Conservation (phyloP, 2,888 invertebrate genomes). For the Plutella xylostella region DNA sequence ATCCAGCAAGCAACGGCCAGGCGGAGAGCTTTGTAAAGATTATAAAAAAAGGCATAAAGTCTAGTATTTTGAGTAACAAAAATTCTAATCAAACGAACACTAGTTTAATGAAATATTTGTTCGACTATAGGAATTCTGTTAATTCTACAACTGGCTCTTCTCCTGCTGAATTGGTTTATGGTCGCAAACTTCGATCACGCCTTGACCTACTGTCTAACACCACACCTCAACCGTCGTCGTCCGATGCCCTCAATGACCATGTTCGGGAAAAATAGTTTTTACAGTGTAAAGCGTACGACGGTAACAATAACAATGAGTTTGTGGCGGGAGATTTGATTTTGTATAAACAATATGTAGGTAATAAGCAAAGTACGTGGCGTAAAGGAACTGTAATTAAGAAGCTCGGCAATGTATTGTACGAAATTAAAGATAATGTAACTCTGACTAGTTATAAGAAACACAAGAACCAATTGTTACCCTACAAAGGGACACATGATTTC, state of each 20-base stretch:
- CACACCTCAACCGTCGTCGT: neutral
- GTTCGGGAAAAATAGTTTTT: neutral
- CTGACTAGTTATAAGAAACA: neutral
- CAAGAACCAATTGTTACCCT: neutral
- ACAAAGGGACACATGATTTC: too few relatives aligned
- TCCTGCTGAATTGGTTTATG: neutral
- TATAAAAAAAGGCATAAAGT: conserved; percentile 9
- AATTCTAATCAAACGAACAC: neutral
- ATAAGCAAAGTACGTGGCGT: neutral
- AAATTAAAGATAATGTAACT: neutral
- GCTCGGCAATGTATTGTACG: neutral
- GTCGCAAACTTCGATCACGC: neutral
- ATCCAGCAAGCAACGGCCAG: neutral
- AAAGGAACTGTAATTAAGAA: neutral
- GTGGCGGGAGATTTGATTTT: neutral
- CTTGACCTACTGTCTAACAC: neutral
- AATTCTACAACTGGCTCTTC: neutral
- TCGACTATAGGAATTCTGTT: neutral
- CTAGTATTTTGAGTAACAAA: neutral
- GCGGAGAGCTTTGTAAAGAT: conserved; percentile 10
- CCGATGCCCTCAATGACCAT: neutral
- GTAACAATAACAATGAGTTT: neutral
- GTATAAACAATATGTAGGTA: neutral
- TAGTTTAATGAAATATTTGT: neutral
- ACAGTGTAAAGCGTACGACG: neutral